Base-by-base conservation (phyloP, 2,797 vertebrate species). In the Acanthurus lineatus region DNA sequence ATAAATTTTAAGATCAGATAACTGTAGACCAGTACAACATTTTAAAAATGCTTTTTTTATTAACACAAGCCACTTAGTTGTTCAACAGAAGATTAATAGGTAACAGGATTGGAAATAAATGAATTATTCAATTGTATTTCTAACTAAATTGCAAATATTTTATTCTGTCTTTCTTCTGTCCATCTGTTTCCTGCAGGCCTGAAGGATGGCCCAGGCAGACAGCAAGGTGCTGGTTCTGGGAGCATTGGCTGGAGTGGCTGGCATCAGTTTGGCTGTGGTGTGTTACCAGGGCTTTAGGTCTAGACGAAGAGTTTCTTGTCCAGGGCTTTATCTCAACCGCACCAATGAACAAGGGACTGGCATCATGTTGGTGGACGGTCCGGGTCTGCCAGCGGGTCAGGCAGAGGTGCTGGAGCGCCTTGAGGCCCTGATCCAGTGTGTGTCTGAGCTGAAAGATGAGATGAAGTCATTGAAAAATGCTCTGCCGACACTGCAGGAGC, bases 371-470 rank as follows among this genome's bases (percentile, higher is more conserved):
- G 88, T 83, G 92, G 84, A 82, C 53, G 22, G 88, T 83, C 28
- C 88, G 44, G 77, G 76, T 54, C 86, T 96, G 56, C 93, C 95
- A 12, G 70, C 84, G 32, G 94, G 94, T 52, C 97, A 99, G 76
- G 76, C 93, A 5, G 97, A 98, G 89, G 96, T 99, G 59, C 82
- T 98, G 77, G 95, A 97, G 65, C 97, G 96, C 62, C 85, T 99
- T 9, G 96, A 96, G 22, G 96, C 94, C 47, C 91, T 99, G 72
- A 90, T 98, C 25, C 83, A 92, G 63, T 97, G 95, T 0, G 94
- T 99, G 81, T 98, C 98, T 0, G 97, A 99, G 80, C 95, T 99
- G 64, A 98, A 96, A 91, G 95, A 96, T 10, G 98, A 99, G 89
- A 96, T 99, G 88, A 94, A 84, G 73, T 95, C 95, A 3, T 58